These are phyloP conservation scores for Aquatica leii DNA, from an alignment of 2,888 invertebrate genomes.

Conservation along the genomic window DNA sequence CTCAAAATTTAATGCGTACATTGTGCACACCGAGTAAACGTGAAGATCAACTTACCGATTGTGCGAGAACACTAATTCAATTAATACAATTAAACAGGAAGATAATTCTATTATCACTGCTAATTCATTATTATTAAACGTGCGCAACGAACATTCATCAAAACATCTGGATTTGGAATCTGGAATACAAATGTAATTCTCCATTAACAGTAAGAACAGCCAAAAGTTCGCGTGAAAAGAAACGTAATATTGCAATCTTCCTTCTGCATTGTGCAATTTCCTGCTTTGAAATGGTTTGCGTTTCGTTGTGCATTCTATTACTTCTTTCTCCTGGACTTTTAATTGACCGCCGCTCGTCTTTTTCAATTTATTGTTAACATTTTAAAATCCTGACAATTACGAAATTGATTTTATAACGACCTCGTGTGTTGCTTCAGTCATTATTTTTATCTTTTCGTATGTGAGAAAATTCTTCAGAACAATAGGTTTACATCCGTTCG, in stretches of 20 bases:
- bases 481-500: conserved; percentile 31
- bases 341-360: background rate
- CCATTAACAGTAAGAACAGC: conserved; percentile 13
- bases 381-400: background rate
- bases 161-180: conserved; percentile 22
- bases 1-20: too few relatives aligned
- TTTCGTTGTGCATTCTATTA: conserved; percentile 15
- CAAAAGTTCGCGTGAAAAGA: conserved; percentile 21
- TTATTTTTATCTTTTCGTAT: conserved; percentile 25
- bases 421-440: conserved; percentile 13
- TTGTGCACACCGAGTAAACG: too few relatives aligned
- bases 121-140: conserved; percentile 20
- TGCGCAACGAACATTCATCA: conserved; percentile 21
- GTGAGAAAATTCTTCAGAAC: conserved; percentile 34
- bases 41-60: background rate
- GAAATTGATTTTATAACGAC: conserved; percentile 8
- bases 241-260: conserved; percentile 30
- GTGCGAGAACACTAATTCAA: conserved; percentile 1
- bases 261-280: conserved; percentile 24
- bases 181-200: conserved; percentile 15
- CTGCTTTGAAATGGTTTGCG: conserved; percentile 21
- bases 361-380: conserved; percentile 6
- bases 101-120: conserved; percentile 1
- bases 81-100: conserved; percentile 1
- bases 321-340: background rate